Conservation (phyloP, 2,888 invertebrate species). For the Galerucella calmariensis region DNA sequence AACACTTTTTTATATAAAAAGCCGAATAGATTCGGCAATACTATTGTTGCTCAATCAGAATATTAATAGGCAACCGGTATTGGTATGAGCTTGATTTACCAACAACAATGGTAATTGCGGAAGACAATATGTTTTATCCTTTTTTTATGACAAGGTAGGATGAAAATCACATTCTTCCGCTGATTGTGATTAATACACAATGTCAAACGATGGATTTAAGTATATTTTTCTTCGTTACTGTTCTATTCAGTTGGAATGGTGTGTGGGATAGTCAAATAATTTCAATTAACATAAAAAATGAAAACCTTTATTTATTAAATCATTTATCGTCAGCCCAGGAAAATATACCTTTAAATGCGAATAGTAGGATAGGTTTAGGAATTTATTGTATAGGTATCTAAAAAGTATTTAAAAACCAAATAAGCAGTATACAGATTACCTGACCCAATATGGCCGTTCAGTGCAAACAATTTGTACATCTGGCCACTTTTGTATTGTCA, state of each 20-base stretch:
- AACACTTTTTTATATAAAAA: neutral
- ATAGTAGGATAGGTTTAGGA: too few species aligned
- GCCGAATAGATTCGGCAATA: neutral
- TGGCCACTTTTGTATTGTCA: too few species aligned
- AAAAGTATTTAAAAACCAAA: too few species aligned
- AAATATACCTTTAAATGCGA: too few species aligned
- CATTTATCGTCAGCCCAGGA: too few species aligned
- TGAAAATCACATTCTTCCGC: conserved; percentile 55
- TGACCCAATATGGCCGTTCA: too few species aligned
- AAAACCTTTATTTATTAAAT: too few species aligned
- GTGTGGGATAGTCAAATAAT: conserved; percentile 14
- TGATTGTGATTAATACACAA: conserved; percentile 52
- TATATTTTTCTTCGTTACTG: conserved; percentile 26
- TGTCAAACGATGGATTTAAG: conserved; percentile 16
- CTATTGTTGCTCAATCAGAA: neutral
- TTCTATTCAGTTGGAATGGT: conserved; percentile 19
- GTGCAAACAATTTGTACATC: too few species aligned
- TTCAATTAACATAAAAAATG: neutral
- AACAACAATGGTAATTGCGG: conserved; percentile 29
- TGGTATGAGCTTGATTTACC: conserved; percentile 14
- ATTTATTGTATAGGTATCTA: too few species aligned
- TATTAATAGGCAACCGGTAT: conserved; percentile 17
- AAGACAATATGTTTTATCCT: conserved; percentile 52
- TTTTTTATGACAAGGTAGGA: conserved; percentile 54
- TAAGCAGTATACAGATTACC: too few species aligned